Evolutionary conservation across 2,113 vertebrate species (phyloP).

Genomic region (Arenaria interpres): DNA sequence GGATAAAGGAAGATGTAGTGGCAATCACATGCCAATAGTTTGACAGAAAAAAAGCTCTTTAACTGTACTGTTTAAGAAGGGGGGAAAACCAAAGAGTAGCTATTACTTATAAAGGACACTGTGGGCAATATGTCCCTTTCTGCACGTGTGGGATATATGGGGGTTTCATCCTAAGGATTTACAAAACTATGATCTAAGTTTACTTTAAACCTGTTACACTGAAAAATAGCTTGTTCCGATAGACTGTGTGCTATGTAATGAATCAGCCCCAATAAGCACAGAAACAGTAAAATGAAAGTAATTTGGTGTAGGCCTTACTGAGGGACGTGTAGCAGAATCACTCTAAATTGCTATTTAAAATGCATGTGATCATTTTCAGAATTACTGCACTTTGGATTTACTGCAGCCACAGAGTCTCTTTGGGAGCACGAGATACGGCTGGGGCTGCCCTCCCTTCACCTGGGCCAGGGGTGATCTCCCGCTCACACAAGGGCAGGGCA

Average conservation of each 20-base stretch:
- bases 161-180: constrained; percentile 17
- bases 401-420: not conserved
- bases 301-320: not conserved
- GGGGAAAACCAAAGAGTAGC: not conserved
- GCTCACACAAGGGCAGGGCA: not conserved
- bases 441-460: not conserved
- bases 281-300: not conserved
- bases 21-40: not conserved
- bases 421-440: not conserved
- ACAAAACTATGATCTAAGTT: constrained; percentile 56
- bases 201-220: constrained; percentile 34
- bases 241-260: not conserved
- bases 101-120: not conserved
- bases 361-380: not conserved
- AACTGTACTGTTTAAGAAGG: not conserved
- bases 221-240: constrained; percentile 50
- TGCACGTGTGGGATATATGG: not conserved
- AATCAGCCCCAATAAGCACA: constrained; percentile 43
- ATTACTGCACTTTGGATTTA: not conserved
- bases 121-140: not conserved
- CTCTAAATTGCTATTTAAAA: not conserved
- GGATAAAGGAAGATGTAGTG: not conserved
- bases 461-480: not conserved
- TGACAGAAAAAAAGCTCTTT: not conserved
- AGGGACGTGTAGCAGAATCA: not conserved